phyloP scores from a whole-genome alignment of 2,113 vertebrate genomes.

The Psammodynastes pulverulentus region DNA sequence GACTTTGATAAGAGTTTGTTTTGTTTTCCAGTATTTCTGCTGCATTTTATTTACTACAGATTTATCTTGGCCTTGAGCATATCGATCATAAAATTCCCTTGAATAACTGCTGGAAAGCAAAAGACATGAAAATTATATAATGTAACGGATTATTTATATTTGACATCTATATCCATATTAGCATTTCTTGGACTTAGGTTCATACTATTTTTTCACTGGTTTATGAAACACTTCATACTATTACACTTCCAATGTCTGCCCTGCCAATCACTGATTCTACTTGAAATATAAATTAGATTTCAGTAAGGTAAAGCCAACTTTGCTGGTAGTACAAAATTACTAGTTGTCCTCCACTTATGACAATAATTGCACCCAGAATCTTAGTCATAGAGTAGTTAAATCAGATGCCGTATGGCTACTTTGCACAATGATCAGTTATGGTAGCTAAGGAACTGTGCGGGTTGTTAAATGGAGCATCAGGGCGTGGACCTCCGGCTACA shows the following conservation, averaged over 20 bases:
- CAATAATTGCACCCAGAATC: neutral
- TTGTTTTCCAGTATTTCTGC: slow-evolving; percentile 97
- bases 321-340: neutral
- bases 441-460: neutral
- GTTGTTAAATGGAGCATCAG: neutral
- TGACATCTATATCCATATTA: neutral
- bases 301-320: neutral
- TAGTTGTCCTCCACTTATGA: neutral
- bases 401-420: neutral
- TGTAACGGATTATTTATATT: neutral
- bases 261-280: neutral
- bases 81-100: slow-evolving; percentile 83
- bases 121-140: neutral
- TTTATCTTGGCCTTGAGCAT: slow-evolving; percentile 85
- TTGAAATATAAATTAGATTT: neutral
- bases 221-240: neutral
- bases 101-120: slow-evolving; percentile 75
- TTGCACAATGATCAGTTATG: neutral
- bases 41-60: slow-evolving; percentile 97
- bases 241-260: neutral
- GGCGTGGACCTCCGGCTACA: neutral
- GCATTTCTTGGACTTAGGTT: neutral
- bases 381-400: neutral
- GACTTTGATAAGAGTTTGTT: slow-evolving; percentile 93
- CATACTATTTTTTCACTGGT: neutral